Evolutionary conservation across 2,113 vertebrate species (phyloP), one percentile per base, ranked within the genome.

Genomic region (Lipophrys pholis): DNA sequence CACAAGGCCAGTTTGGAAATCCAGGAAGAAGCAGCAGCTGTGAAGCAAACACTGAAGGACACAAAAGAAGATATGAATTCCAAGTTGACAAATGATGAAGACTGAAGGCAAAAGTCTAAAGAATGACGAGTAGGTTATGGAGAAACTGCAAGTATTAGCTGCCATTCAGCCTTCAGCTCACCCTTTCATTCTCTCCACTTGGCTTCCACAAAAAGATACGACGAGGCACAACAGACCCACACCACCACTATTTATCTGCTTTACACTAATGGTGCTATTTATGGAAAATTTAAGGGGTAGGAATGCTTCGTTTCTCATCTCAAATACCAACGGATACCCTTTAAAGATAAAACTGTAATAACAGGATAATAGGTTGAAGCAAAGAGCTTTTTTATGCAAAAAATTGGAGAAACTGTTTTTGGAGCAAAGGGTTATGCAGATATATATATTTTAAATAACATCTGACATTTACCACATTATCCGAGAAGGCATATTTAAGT

Each of bases 161-260:
- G 67, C 69, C 39, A 39, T 59, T 43, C 12, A 75, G 50, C 63
- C 45, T 52, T 65, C 48, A 55, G 61, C 46, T 42, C 30, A 21
- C 14, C 54, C 70, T 62, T 60, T 45, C 46, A 42, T 49, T 67
- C 67, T 35, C 54, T 73, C 42, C 52, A 58, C 36, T 15, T 59
- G 35, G 40, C 59, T 74, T 74, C 68, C 54, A 52, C 48, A 57
- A 43, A 41, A 57, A 80, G 71, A 68, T 51, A 67, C 75, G 4
- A 30, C 21, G 21, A 70, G 78, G 64, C 76, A 83, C 52, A 80
- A 67, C 69, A 83, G 81, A 82, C 79, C 69, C 50, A 68, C 54
- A 60, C 57, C 63, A 66, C 69, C 51, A 58, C 48, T 7, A 51
- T 83, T 76, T 76, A 70, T 85, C 80, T 48, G 50, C 43, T 10